These are phyloP conservation scores for Abscondita cerata DNA, from an alignment of 2,888 invertebrate genomes.

Conservation along the genomic window DNA sequence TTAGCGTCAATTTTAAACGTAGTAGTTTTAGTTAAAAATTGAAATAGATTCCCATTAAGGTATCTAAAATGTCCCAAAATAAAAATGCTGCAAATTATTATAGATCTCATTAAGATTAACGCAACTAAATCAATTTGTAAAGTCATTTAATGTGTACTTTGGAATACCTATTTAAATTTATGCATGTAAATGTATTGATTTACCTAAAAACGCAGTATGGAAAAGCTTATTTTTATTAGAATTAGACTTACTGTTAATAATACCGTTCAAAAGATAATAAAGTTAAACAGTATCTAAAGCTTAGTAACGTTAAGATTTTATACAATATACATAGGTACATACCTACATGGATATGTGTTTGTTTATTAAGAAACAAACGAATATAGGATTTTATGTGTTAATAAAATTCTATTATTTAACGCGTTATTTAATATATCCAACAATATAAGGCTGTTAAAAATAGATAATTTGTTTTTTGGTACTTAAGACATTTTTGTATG, in stretches of 20 bases:
- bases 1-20: no score
- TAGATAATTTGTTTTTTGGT: neutral
- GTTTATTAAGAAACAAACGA: conserved; percentile 18
- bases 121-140: no score
- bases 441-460: conserved; percentile 1
- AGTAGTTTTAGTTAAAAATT: no score
- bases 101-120: no score
- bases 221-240: neutral
- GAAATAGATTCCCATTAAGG: no score
- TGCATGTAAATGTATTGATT: no score
- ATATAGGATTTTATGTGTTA: conserved; percentile 19
- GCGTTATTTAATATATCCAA: neutral
- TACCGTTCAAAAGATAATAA: conserved; percentile 11
- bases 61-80: no score
- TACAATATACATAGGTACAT: conserved; percentile 19
- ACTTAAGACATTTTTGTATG: no score
- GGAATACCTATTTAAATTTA: no score
- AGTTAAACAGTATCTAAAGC: conserved; percentile 12
- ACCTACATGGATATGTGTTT: conserved; percentile 1
- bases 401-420: conserved; percentile 3
- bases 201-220: neutral
- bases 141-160: no score
- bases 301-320: conserved; percentile 19
- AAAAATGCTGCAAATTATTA: no score
- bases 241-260: neutral